Evolutionary conservation across 2,113 vertebrate species (phyloP).

Genomic region (Hydropotes inermis): DNA sequence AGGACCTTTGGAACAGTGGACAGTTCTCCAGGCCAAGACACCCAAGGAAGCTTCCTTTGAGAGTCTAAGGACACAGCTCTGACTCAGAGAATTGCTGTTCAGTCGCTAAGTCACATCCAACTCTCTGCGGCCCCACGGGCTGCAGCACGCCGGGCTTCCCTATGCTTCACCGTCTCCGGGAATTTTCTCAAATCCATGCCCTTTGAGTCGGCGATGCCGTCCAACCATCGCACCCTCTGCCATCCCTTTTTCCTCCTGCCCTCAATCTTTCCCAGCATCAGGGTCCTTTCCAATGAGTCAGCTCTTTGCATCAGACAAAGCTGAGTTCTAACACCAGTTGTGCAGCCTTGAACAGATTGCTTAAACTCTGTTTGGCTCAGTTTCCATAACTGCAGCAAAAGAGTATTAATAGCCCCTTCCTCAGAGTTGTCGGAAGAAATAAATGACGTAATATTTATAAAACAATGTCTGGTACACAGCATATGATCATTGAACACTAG

Average conservation of each 20-base stretch:
- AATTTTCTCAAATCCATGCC: background rate
- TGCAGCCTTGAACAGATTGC: background rate
- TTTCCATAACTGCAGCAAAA: background rate
- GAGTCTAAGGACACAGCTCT: background rate
- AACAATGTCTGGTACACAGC: background rate
- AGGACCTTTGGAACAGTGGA: background rate
- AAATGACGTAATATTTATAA: background rate
- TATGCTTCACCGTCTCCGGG: background rate
- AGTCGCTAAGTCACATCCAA: background rate
- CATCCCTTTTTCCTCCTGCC: background rate
- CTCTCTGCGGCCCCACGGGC: background rate
- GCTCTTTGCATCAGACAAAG: background rate
- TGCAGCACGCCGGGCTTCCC: rapidly evolving
- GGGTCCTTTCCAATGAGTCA: background rate
- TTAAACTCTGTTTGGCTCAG: background rate
- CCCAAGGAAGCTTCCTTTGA: background rate
- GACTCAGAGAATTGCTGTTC: background rate
- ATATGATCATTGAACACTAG: background rate
- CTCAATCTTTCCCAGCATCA: background rate
- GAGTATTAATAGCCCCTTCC: background rate
- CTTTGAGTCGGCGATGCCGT: background rate
- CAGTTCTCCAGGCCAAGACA: background rate
- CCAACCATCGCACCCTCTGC: background rate
- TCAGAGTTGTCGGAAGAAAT: background rate
- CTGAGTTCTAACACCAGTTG: background rate